Evolutionary conservation across 2,888 invertebrate species (phyloP).

Genomic region (Chalcosyrphus nemorum): DNA sequence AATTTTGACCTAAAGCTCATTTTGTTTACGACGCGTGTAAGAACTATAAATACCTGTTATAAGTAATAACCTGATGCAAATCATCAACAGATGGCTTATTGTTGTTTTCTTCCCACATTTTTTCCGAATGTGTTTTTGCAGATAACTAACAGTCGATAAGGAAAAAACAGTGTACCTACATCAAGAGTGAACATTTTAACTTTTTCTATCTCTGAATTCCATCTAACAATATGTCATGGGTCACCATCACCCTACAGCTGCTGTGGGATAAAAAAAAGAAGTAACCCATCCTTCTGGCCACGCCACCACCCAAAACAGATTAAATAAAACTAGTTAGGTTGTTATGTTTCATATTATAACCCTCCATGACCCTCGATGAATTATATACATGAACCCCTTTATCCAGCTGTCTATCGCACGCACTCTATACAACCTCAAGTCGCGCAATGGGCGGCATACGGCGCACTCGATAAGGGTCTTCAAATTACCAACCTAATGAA

Average conservation of each 20-base stretch:
- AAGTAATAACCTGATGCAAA: no score
- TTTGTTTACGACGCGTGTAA: no score
- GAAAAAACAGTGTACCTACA: neutral
- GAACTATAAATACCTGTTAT: no score
- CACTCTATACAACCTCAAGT: neutral
- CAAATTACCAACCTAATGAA: conserved; percentile 44
- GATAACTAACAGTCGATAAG: neutral
- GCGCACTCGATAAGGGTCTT: conserved; percentile 40
- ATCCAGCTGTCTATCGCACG: no score
- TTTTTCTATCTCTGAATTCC: neutral
- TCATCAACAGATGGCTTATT: conserved; percentile 5
- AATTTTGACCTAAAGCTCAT: no score
- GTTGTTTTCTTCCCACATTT: neutral
- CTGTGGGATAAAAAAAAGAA: no score
- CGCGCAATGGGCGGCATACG: conserved; percentile 29
- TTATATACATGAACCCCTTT: neutral
- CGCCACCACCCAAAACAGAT: neutral
- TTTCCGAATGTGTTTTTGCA: neutral
- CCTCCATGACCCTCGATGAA: neutral
- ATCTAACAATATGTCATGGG: neutral
- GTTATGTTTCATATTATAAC: neutral
- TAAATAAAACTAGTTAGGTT: neutral
- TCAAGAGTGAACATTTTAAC: neutral
- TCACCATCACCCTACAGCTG: neutral
- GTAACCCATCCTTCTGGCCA: neutral